Base-by-base conservation (phyloP, 2,113 vertebrate genomes). In the Catharus minimus region DNA sequence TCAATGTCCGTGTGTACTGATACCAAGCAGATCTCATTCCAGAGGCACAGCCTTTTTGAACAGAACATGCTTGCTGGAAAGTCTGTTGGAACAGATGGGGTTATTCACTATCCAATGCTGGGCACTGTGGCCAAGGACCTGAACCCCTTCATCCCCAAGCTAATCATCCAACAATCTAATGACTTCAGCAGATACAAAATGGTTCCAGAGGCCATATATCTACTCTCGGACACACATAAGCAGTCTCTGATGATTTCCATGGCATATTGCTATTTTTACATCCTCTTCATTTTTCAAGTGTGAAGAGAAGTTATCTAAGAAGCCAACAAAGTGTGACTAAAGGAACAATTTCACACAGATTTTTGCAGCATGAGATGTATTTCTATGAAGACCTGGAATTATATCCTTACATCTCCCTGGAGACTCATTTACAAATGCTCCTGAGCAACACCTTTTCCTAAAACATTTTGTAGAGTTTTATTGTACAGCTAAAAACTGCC, bases 211-310 rank as follows among this genome's bases (percentile, higher is more conserved):
- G 28, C 68, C 33, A 28, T 88, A 90, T 79, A 88, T 88, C 89
- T 90, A 79, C 44, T 90, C 50, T 69, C 73, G 77, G 58, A 94
- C 39, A 71, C 53, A 86, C 61, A 79, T 76, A 69, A 82, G 81
- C 20, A 84, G 39, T 87, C 86, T 50, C 89, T 89, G 68, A 64
- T 58, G 88, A 89, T 76, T 90, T 90, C 77, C 56, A 43, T 90
- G 86, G 83, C 90, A 93, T 69, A 73, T 50, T 92, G 22, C 74
- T 94, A 73, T 87, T 89, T 90, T 86, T 84, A 93, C 32, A 69
- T 85, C 92, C 71, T 79, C 75, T 92, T 90, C 43, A 27, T 79
- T 96, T 88, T 88, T 90, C 53, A 90, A 86, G 52, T 28, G 33
- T 79, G 76, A 87, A 75, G 64, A 84, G 66, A 84, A 94, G n/a